These are phyloP conservation scores for Calycopis cecrops DNA, from an alignment of 1,140 invertebrate genomes.

Conservation along the genomic window DNA sequence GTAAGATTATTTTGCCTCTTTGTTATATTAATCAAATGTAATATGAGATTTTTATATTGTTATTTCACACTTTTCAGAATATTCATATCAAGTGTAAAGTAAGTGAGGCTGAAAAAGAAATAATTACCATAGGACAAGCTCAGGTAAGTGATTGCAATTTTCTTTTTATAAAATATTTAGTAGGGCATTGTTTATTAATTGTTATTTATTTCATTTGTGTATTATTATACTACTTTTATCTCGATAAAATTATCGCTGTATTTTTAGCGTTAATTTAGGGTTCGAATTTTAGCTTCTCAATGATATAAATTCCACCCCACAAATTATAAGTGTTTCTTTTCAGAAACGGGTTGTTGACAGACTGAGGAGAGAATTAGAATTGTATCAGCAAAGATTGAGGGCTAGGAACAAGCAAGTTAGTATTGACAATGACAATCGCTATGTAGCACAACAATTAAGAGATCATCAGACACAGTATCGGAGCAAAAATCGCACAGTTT, in stretches of 20 bases:
- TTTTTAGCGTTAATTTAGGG: no score
- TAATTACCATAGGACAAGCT: slow-evolving; percentile 70
- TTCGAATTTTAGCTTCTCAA: no score
- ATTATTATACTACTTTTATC: no score
- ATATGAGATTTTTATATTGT: slow-evolving; percentile 5
- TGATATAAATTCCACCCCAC: not conserved
- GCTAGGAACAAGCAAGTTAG: slow-evolving; percentile 62
- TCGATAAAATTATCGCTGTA: no score
- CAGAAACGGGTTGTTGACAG: slow-evolving; percentile 69
- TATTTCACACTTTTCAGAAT: slow-evolving; percentile 55
- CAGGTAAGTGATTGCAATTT: slow-evolving; percentile 62
- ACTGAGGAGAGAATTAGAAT: slow-evolving; percentile 59
- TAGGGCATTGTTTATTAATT: no score
- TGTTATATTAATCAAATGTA: slow-evolving; percentile 10
- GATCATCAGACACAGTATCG: slow-evolving; percentile 65
- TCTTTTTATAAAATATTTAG: no score
- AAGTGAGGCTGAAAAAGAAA: slow-evolving; percentile 73
- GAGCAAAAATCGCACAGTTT: slow-evolving; percentile 54
- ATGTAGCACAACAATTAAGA: slow-evolving; percentile 68
- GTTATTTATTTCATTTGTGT: no score
- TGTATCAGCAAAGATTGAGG: slow-evolving; percentile 66
- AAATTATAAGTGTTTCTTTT: slow-evolving; percentile 24
- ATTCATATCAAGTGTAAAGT: slow-evolving; percentile 68
- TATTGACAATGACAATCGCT: slow-evolving; percentile 64
- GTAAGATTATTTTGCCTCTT: slow-evolving; percentile 58